Base-by-base conservation (phyloP, 2,797 vertebrate species). In the Triplophysa bombifrons region DNA sequence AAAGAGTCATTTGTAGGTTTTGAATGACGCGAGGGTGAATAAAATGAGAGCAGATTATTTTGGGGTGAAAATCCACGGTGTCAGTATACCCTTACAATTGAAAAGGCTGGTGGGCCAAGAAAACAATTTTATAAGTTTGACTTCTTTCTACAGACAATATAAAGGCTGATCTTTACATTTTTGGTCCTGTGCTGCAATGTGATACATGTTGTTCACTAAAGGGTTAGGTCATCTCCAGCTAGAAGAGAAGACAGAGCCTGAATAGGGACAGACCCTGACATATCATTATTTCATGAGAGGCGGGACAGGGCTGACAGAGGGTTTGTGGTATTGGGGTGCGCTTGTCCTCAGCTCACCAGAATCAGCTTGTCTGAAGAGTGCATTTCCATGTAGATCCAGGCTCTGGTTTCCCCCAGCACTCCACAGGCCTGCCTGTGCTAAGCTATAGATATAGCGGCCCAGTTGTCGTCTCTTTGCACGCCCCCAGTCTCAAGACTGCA, bases 351-450 rank as follows among this genome's bases (percentile, higher is more conserved):
- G 70, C 67, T 82, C 74, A 75, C 58, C 66, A 73, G 75, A 80
- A 82, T 70, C 82, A 84, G 80, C 78, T 82, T 83, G 82, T 78
- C 69, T 80, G 69, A 82, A 83, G 79, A 84, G 80, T 84, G 85
- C 80, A 81, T 84, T 86, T 86, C 56, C 78, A 53, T 86, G 84
- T 86, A 81, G 71, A 71, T 68, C 69, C 44, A 51, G 34, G 38
- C 66, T 78, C 27, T 25, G 66, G 77, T 68, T 80, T 80, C 53
- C 71, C 65, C 56, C 71, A 72, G 76, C 82, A 79, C 84, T 68
- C 64, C 61, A 20, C 50, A 16, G 20, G 69, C 48, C 60, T 50
- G n/a, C 70, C 48, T 34, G 19, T 13, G 12, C 74, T 73, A 48
- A 48, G 46, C 46, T 48, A 48, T 48, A 48, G 46, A 14, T 48